Base-by-base conservation (phyloP, 1,140 invertebrate genomes). In the Drosophila triauraria region DNA sequence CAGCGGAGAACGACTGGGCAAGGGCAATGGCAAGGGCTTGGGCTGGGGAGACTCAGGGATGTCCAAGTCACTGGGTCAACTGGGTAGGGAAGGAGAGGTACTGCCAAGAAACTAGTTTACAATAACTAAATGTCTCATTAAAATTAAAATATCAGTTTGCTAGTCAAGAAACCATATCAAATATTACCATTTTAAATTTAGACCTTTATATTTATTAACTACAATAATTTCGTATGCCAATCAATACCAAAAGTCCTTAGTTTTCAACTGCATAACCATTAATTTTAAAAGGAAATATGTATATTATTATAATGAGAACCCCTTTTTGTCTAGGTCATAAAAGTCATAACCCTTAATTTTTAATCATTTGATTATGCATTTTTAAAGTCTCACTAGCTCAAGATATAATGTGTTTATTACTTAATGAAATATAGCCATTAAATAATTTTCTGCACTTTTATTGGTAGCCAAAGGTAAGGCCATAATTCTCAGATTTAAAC, bases 61-160 rank as follows among this genome's bases (percentile, higher is more conserved):
- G 51, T 20, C 48, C 50, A 42, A 64, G 54, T 68, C 58, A 83
- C 68, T 87, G 78, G 84, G 84, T 88, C 80, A 87, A 68, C 61
- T 78, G 50, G 67, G 65, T 58, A 42, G 15, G 20, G 13, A 27
- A 23, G 42, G n/a, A 50, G 57, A 30, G 9, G 8, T 35, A 35
- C 32, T 7, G 7, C 0, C 7, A 8, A 9, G 8, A 60, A 20
- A 20, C 9, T 23, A 12, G 5, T 35, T 35, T 13, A 13, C 4
- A 0, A 20, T 12, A 25, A 30, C 13, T 44, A 57, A 68, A 74
- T 43, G 42, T 23, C 25, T 17, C 51, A 56, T 65, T 38, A 20
- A 20, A 54, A 30, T 17, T 2, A 40, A 20, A 25, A 32, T 57
- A 64, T 9, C 10, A 35, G 3, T 10, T 35, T 32, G 30, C 8